Base-by-base conservation (phyloP, 37 sponge, comb jelly and placozoan species). In the Aplysina aerophoba region DNA sequence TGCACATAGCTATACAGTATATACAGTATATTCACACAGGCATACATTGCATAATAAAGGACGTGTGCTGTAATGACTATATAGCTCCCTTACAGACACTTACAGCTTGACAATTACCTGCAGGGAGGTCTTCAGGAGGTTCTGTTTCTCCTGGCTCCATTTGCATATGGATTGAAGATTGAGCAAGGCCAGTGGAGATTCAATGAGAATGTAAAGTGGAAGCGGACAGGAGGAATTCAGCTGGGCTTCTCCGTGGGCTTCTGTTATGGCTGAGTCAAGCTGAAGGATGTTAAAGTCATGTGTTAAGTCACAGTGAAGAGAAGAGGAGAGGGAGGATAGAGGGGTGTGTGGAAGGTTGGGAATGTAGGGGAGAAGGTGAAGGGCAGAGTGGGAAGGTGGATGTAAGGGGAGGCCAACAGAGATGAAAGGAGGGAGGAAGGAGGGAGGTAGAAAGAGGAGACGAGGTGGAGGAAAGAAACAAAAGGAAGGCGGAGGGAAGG, bases 161-260 rank as follows among this genome's bases (percentile, higher is more conserved):
- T 86, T 39, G 57, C 88, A 92, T 0, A 96, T 94, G 57, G 88
- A 89, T 20, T 82, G 87, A 15, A 98, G 24, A 61, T 94, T 88
- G 27, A 96, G 27, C 41, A 98, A 79, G 68, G 88, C 94, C 37
- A 85, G 11, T 28, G 96, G 92, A 16, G 89, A 93, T 73, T 98
- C 98, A 13, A 96, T 85, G 27, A 96, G 89, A 34, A 86, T 65
- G 55, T 90, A 58, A 15, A 97, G 80, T 8, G 92, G 93, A 62
- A 97, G 50, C 35, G 93, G 92, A 37, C 21, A 44, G 8, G 50
- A 44, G 50, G 50, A 11, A 3, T 44, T 44, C 50, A 44, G 50
- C 8, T 8, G 50, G 8, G 50, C 50, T 44, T 44, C 50, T 11
- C 8, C 8, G 50, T 44, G 6, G 8, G 50, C 28, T 63, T 63